Conservation (phyloP, 2,797 vertebrate genomes). For the Poecilia picta region DNA sequence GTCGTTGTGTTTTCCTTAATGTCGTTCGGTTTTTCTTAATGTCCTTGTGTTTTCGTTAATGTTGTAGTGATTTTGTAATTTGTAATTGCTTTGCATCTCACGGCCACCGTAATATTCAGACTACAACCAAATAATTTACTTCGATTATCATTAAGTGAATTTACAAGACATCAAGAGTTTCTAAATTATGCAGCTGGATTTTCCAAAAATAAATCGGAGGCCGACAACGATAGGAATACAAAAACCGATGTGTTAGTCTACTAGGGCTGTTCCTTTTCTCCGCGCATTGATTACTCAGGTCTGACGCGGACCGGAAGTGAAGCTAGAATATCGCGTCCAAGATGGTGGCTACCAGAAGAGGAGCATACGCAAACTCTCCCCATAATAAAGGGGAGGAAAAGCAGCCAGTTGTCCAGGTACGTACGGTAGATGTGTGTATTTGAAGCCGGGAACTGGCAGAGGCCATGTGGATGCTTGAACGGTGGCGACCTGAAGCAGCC, state of each 20-base stretch:
- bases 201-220: background rate
- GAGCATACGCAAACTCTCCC: conserved; percentile 55
- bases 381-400: conserved; percentile 36
- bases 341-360: conserved; percentile 85
- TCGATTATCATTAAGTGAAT: background rate
- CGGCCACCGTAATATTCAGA: background rate
- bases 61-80: no score
- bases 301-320: conserved; percentile 60
- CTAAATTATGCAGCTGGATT: background rate
- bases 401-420: conserved; percentile 52
- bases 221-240: background rate
- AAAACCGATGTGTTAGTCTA: background rate
- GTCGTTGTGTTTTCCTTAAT: no score
- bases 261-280: background rate
- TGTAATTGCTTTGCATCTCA: no score
- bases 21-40: no score
- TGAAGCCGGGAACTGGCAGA: background rate
- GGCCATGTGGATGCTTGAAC: accelerated
- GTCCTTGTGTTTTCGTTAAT: no score
- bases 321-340: conserved; percentile 40
- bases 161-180: background rate
- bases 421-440: accelerated
- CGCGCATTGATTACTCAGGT: conserved; percentile 32
- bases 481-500: accelerated
- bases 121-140: background rate